Base-by-base conservation (phyloP, 2,888 invertebrate species). In the Catocala sponsa region DNA sequence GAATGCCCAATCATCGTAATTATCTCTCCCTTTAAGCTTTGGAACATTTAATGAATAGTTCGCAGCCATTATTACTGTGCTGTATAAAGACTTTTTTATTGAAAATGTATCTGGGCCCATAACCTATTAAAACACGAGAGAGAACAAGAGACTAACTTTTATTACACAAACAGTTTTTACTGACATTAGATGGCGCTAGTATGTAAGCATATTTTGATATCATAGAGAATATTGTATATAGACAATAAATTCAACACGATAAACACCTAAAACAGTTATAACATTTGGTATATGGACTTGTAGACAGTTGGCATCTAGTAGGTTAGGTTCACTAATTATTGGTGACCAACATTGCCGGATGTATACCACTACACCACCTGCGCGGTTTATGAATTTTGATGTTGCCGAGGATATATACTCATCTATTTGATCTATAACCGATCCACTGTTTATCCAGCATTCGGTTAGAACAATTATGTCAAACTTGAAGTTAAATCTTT, bases 381-480 rank as follows among this genome's bases (percentile, higher is more conserved):
- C n/a, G n/a, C n/a, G n/a, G n/a, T n/a, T n/a, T n/a, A 9, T 46
- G 7, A 15, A 46, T 15, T 15, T 46, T 15, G 15, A 6, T 9
- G 46, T 15, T 4, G 15, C 6, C 15, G 7, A 41, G 6, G 47
- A 47, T 1, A 25, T 15, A 12, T 55, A 55, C 4, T 38, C 25
- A n/a, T 47, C 38, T 6, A 55, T 41, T n/a, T 38, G 47, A 11
- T 38, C 47, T 15, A 55, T 47, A 1, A 41, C n/a, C 11, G 47
- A 11, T 4, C n/a, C 47, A 47, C 7, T 41, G 6, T n/a, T 12
- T 9, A 55, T 6, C 55, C 55, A 55, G 25, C 55, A 55, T 7
- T 55, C 55, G 7, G 55, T 55, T n/a, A n/a, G n/a, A n/a, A n/a
- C n/a, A n/a, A n/a, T n/a, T n/a, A n/a, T n/a, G n/a, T n/a, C n/a